phyloP scores from a whole-genome alignment of 2,888 invertebrate species.

The Danaus chrysippus region DNA sequence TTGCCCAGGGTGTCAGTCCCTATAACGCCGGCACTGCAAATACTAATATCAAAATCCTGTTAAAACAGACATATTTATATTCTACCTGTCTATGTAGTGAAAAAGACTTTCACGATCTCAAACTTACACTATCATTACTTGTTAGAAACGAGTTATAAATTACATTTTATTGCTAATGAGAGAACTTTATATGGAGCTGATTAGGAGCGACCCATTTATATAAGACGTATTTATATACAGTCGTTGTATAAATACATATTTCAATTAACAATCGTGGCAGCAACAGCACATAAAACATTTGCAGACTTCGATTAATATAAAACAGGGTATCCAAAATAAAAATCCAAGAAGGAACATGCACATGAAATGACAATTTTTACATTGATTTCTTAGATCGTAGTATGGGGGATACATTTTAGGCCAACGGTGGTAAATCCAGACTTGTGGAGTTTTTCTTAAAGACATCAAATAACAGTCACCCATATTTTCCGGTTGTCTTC shows the following conservation, averaged over 20 bases:
- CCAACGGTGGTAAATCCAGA: slow-evolving; percentile 41
- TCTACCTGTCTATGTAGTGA: too few relatives aligned
- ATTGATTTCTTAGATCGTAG: slow-evolving; percentile 32
- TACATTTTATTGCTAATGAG: too few relatives aligned
- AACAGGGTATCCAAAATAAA: slow-evolving; percentile 47
- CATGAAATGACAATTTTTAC: slow-evolving; percentile 34
- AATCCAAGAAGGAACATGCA: slow-evolving; percentile 38
- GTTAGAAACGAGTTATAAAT: too few relatives aligned
- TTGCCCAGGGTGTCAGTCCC: too few relatives aligned
- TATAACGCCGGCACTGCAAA: too few relatives aligned
- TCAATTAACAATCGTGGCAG: slow-evolving; percentile 39
- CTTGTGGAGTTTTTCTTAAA: slow-evolving; percentile 40
- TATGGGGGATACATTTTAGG: slow-evolving; percentile 40
- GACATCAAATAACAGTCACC: slow-evolving; percentile 46
- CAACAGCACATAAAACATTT: slow-evolving; percentile 46
- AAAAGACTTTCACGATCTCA: too few relatives aligned
- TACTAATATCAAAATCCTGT: too few relatives aligned
- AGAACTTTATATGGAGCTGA: too few relatives aligned
- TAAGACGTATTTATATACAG: too few relatives aligned
- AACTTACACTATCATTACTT: too few relatives aligned
- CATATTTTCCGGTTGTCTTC: slow-evolving; percentile 31
- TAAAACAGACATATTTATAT: too few relatives aligned
- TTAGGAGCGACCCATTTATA: too few relatives aligned
- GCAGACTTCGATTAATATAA: slow-evolving; percentile 44
- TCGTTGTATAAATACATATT: slow-evolving; percentile 7